A percentile compares a stretch with the other conserved stretches of the same genome.
phyloP scores from a whole-genome alignment of 2,888 invertebrate species.

The Scaptomyza polygonia region DNA sequence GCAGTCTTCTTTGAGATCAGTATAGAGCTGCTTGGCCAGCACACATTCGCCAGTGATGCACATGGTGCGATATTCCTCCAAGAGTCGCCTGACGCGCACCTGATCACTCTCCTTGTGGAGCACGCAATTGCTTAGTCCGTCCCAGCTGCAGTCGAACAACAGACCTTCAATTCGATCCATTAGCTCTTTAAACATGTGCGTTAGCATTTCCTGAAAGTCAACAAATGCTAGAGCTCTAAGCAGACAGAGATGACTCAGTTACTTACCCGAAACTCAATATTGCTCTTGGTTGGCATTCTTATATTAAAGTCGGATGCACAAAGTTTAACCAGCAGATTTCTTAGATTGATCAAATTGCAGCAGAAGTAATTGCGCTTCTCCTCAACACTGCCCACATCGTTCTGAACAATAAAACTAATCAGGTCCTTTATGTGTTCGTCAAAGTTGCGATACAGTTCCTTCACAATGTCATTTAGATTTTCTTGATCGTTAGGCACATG shows the following conservation, averaged over 20 bases:
- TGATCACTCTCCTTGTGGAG: constrained; percentile 21
- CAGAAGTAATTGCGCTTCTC: constrained; percentile 65
- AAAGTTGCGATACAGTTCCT: constrained; percentile 56
- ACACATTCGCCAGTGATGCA: constrained; percentile 40
- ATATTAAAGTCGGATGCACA: constrained; percentile 73
- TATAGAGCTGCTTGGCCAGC: constrained; percentile 53
- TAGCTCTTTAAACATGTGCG: constrained; percentile 64
- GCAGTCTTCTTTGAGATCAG: constrained; percentile 31
- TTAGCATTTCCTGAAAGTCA: constrained; percentile 58
- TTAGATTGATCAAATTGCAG: constrained; percentile 66
- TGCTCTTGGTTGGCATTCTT: constrained; percentile 69
- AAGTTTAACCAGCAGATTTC: constrained; percentile 66
- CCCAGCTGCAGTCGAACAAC: constrained; percentile 40
- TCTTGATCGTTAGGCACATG: neutral
- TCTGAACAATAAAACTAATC: constrained; percentile 45
- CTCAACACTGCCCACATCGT: constrained; percentile 24
- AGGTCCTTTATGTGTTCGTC: constrained; percentile 54
- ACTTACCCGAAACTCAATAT: constrained; percentile 71
- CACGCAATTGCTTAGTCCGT: constrained; percentile 22
- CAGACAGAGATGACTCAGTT: neutral
- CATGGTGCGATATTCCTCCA: constrained; percentile 52
- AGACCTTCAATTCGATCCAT: constrained; percentile 49
- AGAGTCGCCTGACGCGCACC: constrained; percentile 13
- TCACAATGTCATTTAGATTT: constrained; percentile 15
- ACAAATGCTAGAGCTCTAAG: neutral